phyloP scores from a whole-genome alignment of 35 echinoderm and acorn worm species.

The Strongylocentrotus purpuratus region DNA sequence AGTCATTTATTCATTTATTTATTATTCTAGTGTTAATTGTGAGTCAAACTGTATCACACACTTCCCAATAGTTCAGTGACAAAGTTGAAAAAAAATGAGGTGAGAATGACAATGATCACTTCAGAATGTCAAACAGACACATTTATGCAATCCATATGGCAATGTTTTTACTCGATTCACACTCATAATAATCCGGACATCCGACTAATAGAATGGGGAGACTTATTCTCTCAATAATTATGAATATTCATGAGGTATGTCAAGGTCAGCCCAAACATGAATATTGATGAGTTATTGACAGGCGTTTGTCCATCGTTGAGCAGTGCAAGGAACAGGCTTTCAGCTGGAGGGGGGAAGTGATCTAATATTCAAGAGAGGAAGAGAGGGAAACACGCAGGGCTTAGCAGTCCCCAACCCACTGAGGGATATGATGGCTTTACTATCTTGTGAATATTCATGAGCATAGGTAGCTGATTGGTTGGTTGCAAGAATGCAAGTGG shows the following conservation, averaged over 20 bases:
- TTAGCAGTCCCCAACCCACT: neutral
- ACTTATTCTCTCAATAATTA: neutral
- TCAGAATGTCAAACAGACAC: neutral
- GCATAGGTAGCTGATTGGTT: neutral
- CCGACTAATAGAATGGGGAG: neutral
- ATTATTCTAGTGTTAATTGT: neutral
- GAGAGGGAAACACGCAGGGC: neutral
- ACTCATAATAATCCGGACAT: neutral
- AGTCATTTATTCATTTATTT: too few relatives aligned
- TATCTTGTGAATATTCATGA: slow-evolving; percentile 39
- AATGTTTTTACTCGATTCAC: neutral
- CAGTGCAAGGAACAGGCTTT: slow-evolving; percentile 25
- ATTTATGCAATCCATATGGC: neutral
- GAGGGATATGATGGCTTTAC: neutral
- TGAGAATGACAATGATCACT: neutral
- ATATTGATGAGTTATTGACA: slow-evolving; percentile 31
- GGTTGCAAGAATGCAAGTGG: neutral
- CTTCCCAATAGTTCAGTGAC: neutral
- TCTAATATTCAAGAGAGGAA: slow-evolving; percentile 50
- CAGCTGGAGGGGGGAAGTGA: slow-evolving; percentile 31
- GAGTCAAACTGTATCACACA: neutral
- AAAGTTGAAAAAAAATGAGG: neutral
- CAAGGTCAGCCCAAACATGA: neutral
- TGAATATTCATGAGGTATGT: neutral
- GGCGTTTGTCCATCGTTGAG: slow-evolving; percentile 6